phyloP scores from a whole-genome alignment of 2,888 invertebrate genomes.

The Aleiodes testaceus region DNA sequence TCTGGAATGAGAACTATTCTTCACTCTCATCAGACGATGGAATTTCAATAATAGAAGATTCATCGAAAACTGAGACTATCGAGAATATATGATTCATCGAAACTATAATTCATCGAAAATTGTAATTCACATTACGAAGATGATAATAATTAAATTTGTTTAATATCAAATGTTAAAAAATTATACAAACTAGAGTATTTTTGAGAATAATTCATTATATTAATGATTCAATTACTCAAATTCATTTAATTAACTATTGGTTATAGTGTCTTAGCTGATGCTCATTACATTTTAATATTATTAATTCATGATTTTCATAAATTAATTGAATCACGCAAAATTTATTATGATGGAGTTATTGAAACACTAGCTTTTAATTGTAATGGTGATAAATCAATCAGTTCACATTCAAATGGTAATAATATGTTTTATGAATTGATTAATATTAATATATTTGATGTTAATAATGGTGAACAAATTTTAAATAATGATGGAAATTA shows the following conservation, averaged over 20 bases:
- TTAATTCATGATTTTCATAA: background rate
- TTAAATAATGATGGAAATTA: constrained; percentile 1
- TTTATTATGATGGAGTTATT: constrained; percentile 52
- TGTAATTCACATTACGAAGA: too few species aligned
- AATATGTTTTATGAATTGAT: constrained; percentile 35
- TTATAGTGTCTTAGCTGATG: background rate
- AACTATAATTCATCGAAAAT: background rate
- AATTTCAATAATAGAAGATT: constrained; percentile 33
- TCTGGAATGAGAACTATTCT: constrained; percentile 59
- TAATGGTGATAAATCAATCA: constrained; percentile 53
- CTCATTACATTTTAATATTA: background rate
- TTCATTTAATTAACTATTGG: constrained; percentile 56
- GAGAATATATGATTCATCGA: constrained; percentile 1
- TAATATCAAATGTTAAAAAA: constrained; percentile 57
- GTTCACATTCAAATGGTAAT: constrained; percentile 1
- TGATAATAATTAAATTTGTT: constrained; percentile 51
- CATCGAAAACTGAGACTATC: too few species aligned
- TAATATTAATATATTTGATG: background rate
- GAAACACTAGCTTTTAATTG: constrained; percentile 57
- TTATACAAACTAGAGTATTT: constrained; percentile 52
- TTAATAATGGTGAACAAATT: constrained; percentile 4
- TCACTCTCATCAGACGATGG: constrained; percentile 29
- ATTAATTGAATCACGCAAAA: constrained; percentile 36
- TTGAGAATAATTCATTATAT: constrained; percentile 56
- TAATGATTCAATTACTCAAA: constrained; percentile 54